Base-by-base conservation (phyloP, 2,113 vertebrate genomes). In the Cheilinus undulatus region DNA sequence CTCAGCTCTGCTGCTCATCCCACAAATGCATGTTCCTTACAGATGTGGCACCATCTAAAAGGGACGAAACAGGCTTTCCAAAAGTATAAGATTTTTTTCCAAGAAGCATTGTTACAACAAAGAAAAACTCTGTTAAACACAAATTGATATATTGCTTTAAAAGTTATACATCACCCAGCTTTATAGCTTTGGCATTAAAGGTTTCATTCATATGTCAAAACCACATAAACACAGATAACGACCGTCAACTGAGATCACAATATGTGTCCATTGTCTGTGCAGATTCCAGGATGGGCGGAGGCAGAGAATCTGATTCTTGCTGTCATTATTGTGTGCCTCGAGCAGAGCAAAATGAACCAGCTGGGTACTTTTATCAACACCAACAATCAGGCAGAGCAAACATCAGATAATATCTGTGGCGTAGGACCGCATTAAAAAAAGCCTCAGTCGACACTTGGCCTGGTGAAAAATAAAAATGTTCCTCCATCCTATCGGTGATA, bases 391-490 rank as follows among this genome's bases (percentile, higher is more conserved):
- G 80, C 51, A 56, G 19, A 54, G 51, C 27, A 0, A 48, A 7
- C 59, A 75, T 73, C 76, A 68, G 83, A 86, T 86, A 0, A 62
- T 78, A 78, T 78, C 68, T 68, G 22, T 1, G 17, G 53, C n/a
- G 0, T 36, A 11, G 48, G 23, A 2, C 52, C 19, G 72, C 66
- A 54, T 84, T 77, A 68, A 71, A 69, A 54, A 67, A 20, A 20
- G 12, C 19, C 27, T 61, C 48, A 27, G 66, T 28, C 36, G 6
- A 15, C 53, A 32, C 11, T 24, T 23, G 4, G 38, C 51, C 34
- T 2, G 5, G 6, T 0, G 3, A 59, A 68, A 58, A n/a, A n/a
- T n/a, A n/a, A n/a, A 32, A 78, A 20, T 51, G 26, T 26, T n/a
- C 40, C 1, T 36, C 53, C 7, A n/a, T 30, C 6, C 68, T 43